A percentile compares a stretch with the other conserved stretches of the same genome.
Evolutionary conservation across 2,113 vertebrate species (phyloP).

Genomic region (Vimba vimba): DNA sequence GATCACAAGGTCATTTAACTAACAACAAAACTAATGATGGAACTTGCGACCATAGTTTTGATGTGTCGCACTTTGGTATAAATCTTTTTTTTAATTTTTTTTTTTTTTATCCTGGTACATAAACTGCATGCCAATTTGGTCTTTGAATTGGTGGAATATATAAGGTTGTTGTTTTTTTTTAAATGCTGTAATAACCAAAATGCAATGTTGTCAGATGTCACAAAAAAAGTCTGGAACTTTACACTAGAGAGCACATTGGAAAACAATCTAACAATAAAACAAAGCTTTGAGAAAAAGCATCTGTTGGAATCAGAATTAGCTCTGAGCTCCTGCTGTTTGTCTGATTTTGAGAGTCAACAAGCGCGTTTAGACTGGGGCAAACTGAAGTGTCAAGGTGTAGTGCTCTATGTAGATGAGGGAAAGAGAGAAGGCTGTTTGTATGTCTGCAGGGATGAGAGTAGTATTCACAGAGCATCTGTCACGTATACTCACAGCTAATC

Average conservation of each 20-base stretch:
- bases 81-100: too few species aligned
- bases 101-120: too few species aligned
- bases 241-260: background rate
- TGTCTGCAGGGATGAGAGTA: slow-evolving; percentile 37
- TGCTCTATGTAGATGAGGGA: slow-evolving; percentile 6
- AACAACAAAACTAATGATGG: too few species aligned
- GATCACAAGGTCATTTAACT: too few species aligned
- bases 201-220: background rate
- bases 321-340: background rate
- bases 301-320: slow-evolving; percentile 3
- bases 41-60: background rate
- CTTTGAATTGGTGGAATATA: background rate
- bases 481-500: slow-evolving; percentile 35
- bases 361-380: slow-evolving; percentile 21
- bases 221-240: background rate
- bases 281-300: background rate
- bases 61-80: background rate
- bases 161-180: background rate
- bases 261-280: background rate
- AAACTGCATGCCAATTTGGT: too few species aligned
- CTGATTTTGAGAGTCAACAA: background rate
- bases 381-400: slow-evolving; percentile 17
- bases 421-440: background rate
- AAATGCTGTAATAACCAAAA: background rate
- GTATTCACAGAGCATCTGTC: slow-evolving; percentile 46